Conservation (phyloP, 2,113 vertebrate species). For the Oryzias curvinotus region DNA sequence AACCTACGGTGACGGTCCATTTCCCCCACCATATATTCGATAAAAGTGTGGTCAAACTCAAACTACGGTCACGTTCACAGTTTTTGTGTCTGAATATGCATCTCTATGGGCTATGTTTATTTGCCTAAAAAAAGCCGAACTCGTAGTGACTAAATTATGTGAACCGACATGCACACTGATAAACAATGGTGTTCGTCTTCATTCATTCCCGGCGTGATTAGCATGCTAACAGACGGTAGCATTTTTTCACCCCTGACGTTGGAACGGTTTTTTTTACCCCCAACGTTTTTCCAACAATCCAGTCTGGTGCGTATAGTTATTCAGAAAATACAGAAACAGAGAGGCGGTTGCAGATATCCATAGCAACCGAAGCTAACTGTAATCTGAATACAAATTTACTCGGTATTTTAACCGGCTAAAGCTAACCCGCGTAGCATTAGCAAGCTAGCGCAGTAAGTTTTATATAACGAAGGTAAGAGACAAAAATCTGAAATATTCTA, state of each 20-base stretch:
- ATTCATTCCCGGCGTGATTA: conserved; percentile 34
- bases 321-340: too few relatives aligned
- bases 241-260: background rate
- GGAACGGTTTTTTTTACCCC: background rate
- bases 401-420: conserved; percentile 1
- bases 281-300: too few relatives aligned
- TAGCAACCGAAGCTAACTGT: background rate
- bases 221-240: conserved; percentile 20
- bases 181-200: conserved; percentile 24
- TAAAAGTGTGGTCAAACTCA: too few relatives aligned
- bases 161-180: background rate
- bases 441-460: conserved; percentile 5
- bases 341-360: too few relatives aligned
- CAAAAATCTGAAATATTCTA: too few relatives aligned
- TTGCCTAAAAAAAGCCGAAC: background rate
- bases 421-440: background rate
- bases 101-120: too few relatives aligned
- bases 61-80: too few relatives aligned
- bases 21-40: too few relatives aligned
- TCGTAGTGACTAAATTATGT: background rate
- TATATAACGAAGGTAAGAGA: background rate
- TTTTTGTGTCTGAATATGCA: too few relatives aligned
- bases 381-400: background rate
- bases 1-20: too few relatives aligned
- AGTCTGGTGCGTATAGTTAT: rapidly evolving